These are phyloP conservation scores for Julus scanicus DNA, from an alignment of 2,888 invertebrate genomes.

Conservation along the genomic window DNA sequence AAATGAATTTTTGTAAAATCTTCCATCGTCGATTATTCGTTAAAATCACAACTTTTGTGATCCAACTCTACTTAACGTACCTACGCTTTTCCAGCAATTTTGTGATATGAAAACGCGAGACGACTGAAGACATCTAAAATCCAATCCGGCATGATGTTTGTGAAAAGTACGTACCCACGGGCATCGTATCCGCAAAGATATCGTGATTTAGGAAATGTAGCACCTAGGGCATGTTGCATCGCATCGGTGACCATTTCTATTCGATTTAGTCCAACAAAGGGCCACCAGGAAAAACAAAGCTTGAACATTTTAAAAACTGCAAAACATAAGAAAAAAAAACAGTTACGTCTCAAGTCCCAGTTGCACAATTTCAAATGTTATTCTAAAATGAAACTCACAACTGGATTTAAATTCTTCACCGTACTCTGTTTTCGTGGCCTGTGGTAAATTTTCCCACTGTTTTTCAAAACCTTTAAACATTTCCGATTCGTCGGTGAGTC, in stretches of 20 bases:
- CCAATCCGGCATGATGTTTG: constrained; percentile 7
- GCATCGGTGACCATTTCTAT: constrained; percentile 49
- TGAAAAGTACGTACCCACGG: constrained; percentile 20
- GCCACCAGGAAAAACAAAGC: not conserved
- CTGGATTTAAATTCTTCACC: constrained; percentile 50
- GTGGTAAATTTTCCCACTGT: constrained; percentile 50
- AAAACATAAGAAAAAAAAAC: not conserved
- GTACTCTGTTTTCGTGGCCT: constrained; percentile 46
- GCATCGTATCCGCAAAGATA: constrained; percentile 50
- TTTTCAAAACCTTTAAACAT: constrained; percentile 30
- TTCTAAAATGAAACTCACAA: constrained; percentile 11
- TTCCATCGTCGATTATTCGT: too few relatives aligned
- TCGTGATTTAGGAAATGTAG: constrained; percentile 51
- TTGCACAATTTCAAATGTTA: not conserved
- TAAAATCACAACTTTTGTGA: not conserved
- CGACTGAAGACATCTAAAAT: not conserved
- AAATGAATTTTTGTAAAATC: too few relatives aligned
- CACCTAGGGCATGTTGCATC: constrained; percentile 46
- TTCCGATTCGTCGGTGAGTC: not conserved
- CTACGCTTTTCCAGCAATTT: constrained; percentile 22
- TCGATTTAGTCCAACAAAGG: not conserved
- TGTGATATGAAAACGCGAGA: constrained; percentile 9
- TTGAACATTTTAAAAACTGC: constrained; percentile 3
- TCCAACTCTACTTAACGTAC: not conserved
- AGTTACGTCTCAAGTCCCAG: not conserved